Evolutionary conservation across 2,113 vertebrate species (phyloP).

Genomic region (Emydura subglobosa): DNA sequence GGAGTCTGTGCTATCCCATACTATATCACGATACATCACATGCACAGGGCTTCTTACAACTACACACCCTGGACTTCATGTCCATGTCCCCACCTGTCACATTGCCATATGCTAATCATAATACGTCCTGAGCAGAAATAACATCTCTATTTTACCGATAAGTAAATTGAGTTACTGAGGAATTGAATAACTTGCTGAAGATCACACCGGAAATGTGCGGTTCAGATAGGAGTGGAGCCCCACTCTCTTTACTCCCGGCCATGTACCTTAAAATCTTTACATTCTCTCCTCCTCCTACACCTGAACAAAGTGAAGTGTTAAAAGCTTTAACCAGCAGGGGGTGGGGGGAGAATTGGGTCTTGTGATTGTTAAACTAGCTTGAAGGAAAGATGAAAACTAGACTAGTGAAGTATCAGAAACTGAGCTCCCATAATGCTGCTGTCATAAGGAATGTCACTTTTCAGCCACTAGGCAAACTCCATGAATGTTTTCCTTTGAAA

Average conservation of each 20-base stretch:
- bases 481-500: neutral
- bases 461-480: slow-evolving; percentile 17
- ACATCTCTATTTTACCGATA: accelerated
- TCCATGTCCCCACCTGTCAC: neutral
- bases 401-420: neutral
- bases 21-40: accelerated
- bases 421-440: neutral
- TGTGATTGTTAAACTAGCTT: neutral
- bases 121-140: neutral
- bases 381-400: neutral
- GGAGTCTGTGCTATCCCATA: accelerated
- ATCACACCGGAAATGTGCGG: neutral
- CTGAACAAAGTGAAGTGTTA: accelerated
- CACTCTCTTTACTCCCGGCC: neutral
- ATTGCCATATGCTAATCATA: neutral
- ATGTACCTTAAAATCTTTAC: neutral
- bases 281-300: neutral
- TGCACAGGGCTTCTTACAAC: neutral
- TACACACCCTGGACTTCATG: accelerated
- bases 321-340: neutral
- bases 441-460: slow-evolving; percentile 7
- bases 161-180: accelerated
- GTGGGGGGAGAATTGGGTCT: accelerated
- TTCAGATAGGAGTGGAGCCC: neutral
- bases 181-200: neutral